phyloP scores from a whole-genome alignment of 2,113 vertebrate genomes.

The Thunnus thynnus region DNA sequence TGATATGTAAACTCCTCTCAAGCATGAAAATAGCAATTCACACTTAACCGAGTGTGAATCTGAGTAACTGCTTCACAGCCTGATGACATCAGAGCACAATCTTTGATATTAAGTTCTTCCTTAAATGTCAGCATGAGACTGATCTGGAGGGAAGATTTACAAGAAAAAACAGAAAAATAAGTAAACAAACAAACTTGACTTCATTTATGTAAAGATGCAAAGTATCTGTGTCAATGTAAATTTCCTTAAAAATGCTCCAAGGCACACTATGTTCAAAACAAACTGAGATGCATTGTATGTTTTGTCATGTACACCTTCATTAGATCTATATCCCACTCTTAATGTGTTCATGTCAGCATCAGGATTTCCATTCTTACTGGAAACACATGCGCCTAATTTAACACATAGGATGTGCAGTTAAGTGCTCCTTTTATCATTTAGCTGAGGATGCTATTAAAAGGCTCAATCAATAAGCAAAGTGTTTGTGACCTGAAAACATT shows the following conservation, averaged over 20 bases:
- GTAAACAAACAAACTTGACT: no score
- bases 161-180: not conserved
- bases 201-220: not conserved
- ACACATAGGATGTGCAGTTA: constrained; percentile 6
- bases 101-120: not conserved
- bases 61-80: not conserved
- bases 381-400: constrained; percentile 16
- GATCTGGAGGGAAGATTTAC: not conserved
- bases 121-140: not conserved
- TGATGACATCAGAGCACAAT: not conserved
- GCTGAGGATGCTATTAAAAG: constrained; percentile 26
- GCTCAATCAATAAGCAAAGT: constrained; percentile 48
- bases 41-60: not conserved
- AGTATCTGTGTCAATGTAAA: constrained; percentile 31
- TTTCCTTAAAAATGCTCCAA: constrained; percentile 36
- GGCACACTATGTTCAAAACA: constrained; percentile 1
- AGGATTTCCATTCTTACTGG: not conserved
- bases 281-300: constrained; percentile 6
- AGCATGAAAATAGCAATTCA: constrained; percentile 23
- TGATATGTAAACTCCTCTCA: not conserved
- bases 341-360: constrained; percentile 22
- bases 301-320: not conserved
- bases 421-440: constrained; percentile 13
- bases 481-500: constrained; percentile 48
- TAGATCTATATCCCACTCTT: constrained; percentile 4